phyloP scores from a whole-genome alignment of 2,888 invertebrate genomes.

The Papilio protenor region DNA sequence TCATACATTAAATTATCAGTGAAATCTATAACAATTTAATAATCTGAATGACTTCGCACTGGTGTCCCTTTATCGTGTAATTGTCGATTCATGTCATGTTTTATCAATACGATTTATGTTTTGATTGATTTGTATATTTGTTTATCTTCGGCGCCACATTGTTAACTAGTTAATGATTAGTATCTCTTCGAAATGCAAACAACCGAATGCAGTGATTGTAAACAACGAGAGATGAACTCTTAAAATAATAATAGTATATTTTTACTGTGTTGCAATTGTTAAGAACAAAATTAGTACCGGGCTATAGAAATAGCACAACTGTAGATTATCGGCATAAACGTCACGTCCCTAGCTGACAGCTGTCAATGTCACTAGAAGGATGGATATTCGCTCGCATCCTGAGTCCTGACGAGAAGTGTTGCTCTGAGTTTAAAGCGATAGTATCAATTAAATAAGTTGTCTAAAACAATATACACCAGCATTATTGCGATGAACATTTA shows the following conservation, averaged over 20 bases:
- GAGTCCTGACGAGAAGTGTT: no score
- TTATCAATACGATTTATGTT: conserved; percentile 58
- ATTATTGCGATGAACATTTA: no score
- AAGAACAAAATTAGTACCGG: no score
- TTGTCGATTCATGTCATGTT: conserved; percentile 57
- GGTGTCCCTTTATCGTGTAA: conserved; percentile 66
- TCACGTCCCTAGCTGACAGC: no score
- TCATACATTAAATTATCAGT: conserved; percentile 60
- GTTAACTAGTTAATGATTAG: conserved; percentile 63
- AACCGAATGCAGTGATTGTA: conserved; percentile 63
- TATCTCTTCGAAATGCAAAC: conserved; percentile 68
- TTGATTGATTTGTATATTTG: conserved; percentile 69
- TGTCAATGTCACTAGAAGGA: no score
- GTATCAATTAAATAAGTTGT: no score
- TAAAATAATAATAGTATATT: conserved; percentile 54
- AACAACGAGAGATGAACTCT: conserved; percentile 61
- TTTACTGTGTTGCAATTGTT: no score
- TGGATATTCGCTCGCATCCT: no score
- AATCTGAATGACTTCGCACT: conserved; percentile 57
- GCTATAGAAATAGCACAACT: no score
- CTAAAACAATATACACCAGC: no score
- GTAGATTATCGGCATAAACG: no score
- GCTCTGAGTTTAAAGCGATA: no score
- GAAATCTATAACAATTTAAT: conserved; percentile 59
- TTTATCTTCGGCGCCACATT: conserved; percentile 68